Percentiles rank a stretch among this genome's conserved stretches.
Conservation (phyloP, 1,140 invertebrate genomes). For the Drosophila albomicans region DNA sequence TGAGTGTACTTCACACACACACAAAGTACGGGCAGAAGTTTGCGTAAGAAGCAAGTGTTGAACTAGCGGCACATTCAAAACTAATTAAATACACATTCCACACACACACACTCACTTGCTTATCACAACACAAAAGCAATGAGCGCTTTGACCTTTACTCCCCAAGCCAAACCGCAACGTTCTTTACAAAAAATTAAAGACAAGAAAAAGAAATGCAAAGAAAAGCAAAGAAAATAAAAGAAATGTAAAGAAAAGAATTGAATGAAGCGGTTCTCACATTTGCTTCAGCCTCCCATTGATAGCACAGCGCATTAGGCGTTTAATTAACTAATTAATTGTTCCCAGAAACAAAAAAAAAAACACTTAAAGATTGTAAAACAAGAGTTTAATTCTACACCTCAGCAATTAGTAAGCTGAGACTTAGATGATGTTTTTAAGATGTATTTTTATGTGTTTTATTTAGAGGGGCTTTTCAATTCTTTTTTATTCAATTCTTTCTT, state of each 20-base stretch:
- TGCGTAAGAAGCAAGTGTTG: slow-evolving; percentile 50
- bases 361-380: background rate
- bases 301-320: background rate
- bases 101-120: slow-evolving; percentile 49
- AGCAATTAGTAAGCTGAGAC: background rate
- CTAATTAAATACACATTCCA: slow-evolving; percentile 64
- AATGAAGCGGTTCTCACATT: slow-evolving; percentile 5
- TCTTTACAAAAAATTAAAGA: slow-evolving; percentile 12
- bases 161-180: slow-evolving; percentile 13
- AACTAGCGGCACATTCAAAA: slow-evolving; percentile 65
- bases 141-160: slow-evolving; percentile 58
- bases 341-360: background rate
- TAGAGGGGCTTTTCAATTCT: too few species aligned
- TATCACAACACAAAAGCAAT: slow-evolving; percentile 52
- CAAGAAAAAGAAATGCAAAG: slow-evolving; percentile 7
- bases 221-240: slow-evolving; percentile 8
- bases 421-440: too few species aligned
- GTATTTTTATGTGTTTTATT: too few species aligned
- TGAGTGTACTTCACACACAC: background rate
- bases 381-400: background rate
- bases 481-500: too few species aligned
- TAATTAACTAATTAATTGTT: slow-evolving; percentile 17
- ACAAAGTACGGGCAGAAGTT: slow-evolving; percentile 11
- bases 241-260: background rate
- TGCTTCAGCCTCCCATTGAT: background rate